Conservation (phyloP, 2,888 invertebrate species). For the Horisme vitalbata region DNA sequence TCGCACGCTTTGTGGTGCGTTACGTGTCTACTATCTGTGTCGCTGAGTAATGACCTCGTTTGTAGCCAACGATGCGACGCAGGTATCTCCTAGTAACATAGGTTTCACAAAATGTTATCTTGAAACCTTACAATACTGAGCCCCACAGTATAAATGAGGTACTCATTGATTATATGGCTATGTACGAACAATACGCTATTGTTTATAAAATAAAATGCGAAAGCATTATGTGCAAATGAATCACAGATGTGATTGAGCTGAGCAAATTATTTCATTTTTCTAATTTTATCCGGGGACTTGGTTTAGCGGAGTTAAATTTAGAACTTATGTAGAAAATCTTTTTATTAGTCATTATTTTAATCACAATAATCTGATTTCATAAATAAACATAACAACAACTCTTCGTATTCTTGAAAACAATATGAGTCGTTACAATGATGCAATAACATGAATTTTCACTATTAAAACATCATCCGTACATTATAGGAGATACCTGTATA, state of each 20-base stretch:
- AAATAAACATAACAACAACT: too few species aligned
- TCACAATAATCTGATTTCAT: too few species aligned
- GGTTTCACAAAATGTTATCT: conserved; percentile 32
- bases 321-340: too few species aligned
- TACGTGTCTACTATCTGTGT: conserved; percentile 52
- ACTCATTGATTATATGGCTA: conserved; percentile 9
- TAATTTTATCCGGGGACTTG: too few species aligned
- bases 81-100: conserved; percentile 66
- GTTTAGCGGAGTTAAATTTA: too few species aligned
- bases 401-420: too few species aligned
- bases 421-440: background rate
- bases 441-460: background rate
- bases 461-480: too few species aligned
- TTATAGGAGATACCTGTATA: conserved; percentile 64
- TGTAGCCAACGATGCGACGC: conserved; percentile 56
- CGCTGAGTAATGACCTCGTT: conserved; percentile 56
- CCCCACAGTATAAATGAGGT: conserved; percentile 16
- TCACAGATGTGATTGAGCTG: conserved; percentile 1
- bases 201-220: background rate
- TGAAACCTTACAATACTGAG: conserved; percentile 9
- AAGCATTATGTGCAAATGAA: background rate
- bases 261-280: too few species aligned
- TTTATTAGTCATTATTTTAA: too few species aligned
- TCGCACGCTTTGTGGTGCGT: conserved; percentile 56
- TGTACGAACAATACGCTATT: conserved; percentile 17